phyloP scores from a whole-genome alignment of 2,888 invertebrate genomes.

The Thalpophila matura region DNA sequence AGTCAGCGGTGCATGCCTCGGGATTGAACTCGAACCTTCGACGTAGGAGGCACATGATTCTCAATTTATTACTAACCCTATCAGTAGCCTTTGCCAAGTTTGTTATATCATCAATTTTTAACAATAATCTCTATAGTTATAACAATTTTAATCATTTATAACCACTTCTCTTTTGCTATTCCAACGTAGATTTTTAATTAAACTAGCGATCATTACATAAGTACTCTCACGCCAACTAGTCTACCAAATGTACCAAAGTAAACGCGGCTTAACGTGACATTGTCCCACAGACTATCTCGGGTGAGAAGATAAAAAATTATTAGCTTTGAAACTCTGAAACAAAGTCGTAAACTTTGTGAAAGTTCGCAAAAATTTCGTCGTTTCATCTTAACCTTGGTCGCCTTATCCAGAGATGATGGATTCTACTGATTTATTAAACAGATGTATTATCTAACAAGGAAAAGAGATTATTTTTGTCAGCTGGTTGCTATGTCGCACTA shows the following conservation, averaged over 20 bases:
- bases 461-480: slow-evolving; percentile 8
- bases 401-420: slow-evolving; percentile 57
- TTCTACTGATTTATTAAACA: slow-evolving; percentile 55
- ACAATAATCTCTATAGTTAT: too few species aligned
- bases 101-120: too few species aligned
- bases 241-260: neutral
- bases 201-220: neutral
- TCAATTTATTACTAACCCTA: too few species aligned
- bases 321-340: slow-evolving; percentile 63
- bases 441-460: slow-evolving; percentile 35
- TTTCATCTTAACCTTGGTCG: slow-evolving; percentile 47
- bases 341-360: slow-evolving; percentile 59
- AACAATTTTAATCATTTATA: too few species aligned
- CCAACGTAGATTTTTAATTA: too few species aligned
- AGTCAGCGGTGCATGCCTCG: too few species aligned
- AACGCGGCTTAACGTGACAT: slow-evolving; percentile 36
- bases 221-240: slow-evolving; percentile 13
- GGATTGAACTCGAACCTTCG: too few species aligned
- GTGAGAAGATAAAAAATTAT: slow-evolving; percentile 64
- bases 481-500: too few species aligned
- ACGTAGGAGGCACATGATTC: too few species aligned
- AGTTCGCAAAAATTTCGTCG: slow-evolving; percentile 58
- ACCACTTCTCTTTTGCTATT: too few species aligned
- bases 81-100: too few species aligned
- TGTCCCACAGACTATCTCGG: slow-evolving; percentile 57